A percentile compares a stretch with the other conserved stretches of the same genome.
Evolutionary conservation across 2,113 vertebrate genomes (phyloP).

Genomic region (Pelecanus crispus): DNA sequence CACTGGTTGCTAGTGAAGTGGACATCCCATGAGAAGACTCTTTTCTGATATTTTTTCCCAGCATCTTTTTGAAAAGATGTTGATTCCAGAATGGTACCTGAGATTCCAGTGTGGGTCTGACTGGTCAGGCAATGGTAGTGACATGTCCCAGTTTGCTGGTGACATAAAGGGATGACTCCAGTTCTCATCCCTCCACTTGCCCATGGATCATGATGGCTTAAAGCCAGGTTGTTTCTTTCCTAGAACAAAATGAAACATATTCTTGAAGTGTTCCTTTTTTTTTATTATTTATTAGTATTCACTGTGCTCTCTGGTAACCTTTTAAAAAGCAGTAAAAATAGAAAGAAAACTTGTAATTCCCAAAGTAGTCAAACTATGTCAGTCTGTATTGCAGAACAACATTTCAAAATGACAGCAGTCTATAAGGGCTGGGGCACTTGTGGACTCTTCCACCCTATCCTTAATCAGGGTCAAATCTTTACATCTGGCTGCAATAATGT

Average conservation of each 20-base stretch:
- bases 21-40: background rate
- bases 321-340: background rate
- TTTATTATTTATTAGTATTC: background rate
- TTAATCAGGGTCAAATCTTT: background rate
- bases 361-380: background rate
- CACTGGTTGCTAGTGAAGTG: background rate
- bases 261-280: background rate
- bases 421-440: background rate
- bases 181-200: background rate
- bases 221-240: background rate
- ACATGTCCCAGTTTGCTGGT: rapidly evolving
- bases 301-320: background rate
- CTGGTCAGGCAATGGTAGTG: background rate
- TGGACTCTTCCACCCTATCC: background rate
- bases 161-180: background rate
- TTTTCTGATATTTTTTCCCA: background rate
- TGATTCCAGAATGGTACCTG: background rate
- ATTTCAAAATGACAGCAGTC: background rate
- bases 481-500: background rate
- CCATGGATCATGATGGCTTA: background rate
- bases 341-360: background rate
- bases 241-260: background rate
- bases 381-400: background rate
- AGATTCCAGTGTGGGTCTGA: background rate
- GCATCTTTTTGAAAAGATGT: background rate